Conservation (phyloP, 2,888 invertebrate species). For the Epistrophe grossulariae region DNA sequence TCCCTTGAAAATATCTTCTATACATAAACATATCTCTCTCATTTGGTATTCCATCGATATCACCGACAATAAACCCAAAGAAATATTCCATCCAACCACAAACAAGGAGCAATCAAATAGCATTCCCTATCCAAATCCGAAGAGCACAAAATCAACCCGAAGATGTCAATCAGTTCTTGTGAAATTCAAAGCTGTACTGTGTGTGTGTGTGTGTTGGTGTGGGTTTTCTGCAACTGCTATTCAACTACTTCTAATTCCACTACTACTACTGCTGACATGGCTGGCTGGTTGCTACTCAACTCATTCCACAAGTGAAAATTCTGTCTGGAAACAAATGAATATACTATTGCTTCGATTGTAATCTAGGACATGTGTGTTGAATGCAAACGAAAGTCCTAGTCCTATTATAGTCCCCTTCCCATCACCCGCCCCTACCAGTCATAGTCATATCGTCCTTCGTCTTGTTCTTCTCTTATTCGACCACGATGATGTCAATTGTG, state of each 20-base stretch:
- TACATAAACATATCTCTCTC: neutral
- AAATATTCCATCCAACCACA: conserved; percentile 56
- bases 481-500: conserved; percentile 47
- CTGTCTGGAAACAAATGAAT: conserved; percentile 41
- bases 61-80: conserved; percentile 48
- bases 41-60: conserved; percentile 58
- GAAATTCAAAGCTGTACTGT: conserved; percentile 27
- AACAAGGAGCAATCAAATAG: conserved; percentile 64
- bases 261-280: neutral
- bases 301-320: conserved; percentile 37
- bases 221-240: neutral
- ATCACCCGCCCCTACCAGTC: neutral
- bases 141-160: conserved; percentile 57
- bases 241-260: neutral
- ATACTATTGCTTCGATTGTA: conserved; percentile 39
- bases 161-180: conserved; percentile 69
- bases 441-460: neutral
- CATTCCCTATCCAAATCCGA: conserved; percentile 33
- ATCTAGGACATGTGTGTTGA: conserved; percentile 46
- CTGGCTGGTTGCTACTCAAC: neutral
- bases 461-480: conserved; percentile 29
- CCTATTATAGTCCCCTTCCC: neutral
- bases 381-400: conserved; percentile 48
- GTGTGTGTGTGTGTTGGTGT: conserved; percentile 3
- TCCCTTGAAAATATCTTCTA: conserved; percentile 29